These are phyloP conservation scores for Homarus americanus DNA, from an alignment of 1,140 invertebrate species.

Conservation along the genomic window DNA sequence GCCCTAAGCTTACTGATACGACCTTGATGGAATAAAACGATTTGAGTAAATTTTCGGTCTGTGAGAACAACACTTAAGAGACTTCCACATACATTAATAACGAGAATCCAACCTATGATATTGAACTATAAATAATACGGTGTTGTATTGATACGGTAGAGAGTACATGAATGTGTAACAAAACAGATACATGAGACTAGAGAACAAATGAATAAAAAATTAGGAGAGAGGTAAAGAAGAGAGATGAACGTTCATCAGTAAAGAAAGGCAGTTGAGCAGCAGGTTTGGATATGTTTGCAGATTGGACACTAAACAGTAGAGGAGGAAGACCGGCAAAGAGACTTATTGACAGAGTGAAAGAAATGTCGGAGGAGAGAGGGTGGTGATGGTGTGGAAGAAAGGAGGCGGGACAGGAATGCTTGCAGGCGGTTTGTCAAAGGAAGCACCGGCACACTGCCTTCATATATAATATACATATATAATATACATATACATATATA, in stretches of 20 bases:
- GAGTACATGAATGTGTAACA: too few species aligned
- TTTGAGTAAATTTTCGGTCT: too few species aligned
- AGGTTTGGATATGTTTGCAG: neutral
- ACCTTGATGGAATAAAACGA: too few species aligned
- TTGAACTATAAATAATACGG: too few species aligned
- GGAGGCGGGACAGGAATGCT: neutral
- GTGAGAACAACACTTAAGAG: too few species aligned
- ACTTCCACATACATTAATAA: too few species aligned
- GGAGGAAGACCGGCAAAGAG: neutral
- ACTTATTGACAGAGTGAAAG: neutral
- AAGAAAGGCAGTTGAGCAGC: neutral
- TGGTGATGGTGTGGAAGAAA: neutral
- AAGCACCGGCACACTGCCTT: neutral
- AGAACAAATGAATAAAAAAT: too few species aligned
- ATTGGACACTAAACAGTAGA: neutral
- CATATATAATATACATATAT: neutral
- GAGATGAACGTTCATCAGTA: neutral
- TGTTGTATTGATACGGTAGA: too few species aligned
- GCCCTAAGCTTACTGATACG: too few species aligned
- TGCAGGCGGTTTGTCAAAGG: neutral
- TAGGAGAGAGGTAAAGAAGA: neutral
- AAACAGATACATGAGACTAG: too few species aligned
- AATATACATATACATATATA: slow-evolving; percentile 36
- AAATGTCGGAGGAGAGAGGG: neutral
- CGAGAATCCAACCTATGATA: too few species aligned